Conservation (phyloP, 2,113 vertebrate species). For the Poeciliopsis turrubarensis region DNA sequence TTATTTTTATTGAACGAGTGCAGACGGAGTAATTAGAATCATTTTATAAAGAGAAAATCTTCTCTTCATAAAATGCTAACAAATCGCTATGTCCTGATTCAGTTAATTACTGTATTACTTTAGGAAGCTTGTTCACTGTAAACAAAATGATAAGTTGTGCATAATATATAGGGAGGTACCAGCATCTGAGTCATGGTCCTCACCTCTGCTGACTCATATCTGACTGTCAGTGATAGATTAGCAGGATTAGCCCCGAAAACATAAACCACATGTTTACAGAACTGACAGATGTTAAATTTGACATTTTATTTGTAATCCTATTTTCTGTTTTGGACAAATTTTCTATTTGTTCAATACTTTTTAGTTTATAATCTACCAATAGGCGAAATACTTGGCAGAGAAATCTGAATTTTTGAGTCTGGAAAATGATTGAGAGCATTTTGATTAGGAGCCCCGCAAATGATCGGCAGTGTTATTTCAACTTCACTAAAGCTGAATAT, state of each 20-base stretch:
- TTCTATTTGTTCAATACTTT: neutral
- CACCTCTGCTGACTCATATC: constrained; percentile 3
- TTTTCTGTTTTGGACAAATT: too few relatives aligned
- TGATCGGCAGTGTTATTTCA: constrained; percentile 7
- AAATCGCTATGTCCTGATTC: too few relatives aligned
- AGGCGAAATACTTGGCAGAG: neutral
- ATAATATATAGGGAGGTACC: neutral
- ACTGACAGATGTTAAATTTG: neutral
- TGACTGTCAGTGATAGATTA: constrained; percentile 10
- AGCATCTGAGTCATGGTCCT: neutral
- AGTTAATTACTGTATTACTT: too few relatives aligned
- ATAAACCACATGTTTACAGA: neutral
- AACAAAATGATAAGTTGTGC: too few relatives aligned
- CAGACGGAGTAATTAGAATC: too few relatives aligned
- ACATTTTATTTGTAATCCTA: neutral
- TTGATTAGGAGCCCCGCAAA: neutral
- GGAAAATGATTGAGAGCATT: neutral
- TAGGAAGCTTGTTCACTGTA: too few relatives aligned
- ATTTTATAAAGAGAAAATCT: too few relatives aligned
- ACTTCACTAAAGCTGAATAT: neutral
- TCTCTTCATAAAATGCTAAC: too few relatives aligned
- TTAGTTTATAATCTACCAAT: neutral
- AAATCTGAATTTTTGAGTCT: neutral
- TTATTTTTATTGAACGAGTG: neutral
- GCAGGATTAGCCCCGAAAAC: constrained; percentile 19